Evolutionary conservation across 2,888 invertebrate species (phyloP).

Genomic region (Dyspetes luteomarginatus): DNA sequence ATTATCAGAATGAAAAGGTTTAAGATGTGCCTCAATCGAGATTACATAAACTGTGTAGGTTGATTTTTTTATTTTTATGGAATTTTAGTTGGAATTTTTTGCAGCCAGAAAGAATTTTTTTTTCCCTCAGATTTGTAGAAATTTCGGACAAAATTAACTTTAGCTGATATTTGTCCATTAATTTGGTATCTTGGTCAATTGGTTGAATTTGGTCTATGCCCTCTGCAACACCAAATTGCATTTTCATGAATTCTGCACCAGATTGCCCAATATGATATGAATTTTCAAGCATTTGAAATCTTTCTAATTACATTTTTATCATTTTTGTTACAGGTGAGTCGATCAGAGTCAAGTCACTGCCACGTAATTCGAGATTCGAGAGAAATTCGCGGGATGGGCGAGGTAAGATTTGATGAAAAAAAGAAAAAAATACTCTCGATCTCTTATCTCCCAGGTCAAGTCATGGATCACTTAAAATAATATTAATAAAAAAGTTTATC

Average conservation of each 20-base stretch:
- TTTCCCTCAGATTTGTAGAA: background rate
- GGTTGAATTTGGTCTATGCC: too few species aligned
- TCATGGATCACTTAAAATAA: background rate
- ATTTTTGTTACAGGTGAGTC: conserved; percentile 79
- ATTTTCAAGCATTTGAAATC: background rate
- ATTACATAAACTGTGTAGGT: too few species aligned
- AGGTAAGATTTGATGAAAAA: conserved; percentile 58
- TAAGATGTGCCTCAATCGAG: too few species aligned
- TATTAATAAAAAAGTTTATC: background rate
- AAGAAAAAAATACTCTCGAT: background rate
- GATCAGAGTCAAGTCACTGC: conserved; percentile 72
- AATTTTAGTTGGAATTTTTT: too few species aligned
- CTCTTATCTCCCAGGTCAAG: too few species aligned
- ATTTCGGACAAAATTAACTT: too few species aligned
- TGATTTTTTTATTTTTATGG: too few species aligned
- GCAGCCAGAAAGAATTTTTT: background rate
- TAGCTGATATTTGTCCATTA: too few species aligned
- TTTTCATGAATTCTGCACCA: too few species aligned
- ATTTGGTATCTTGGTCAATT: too few species aligned
- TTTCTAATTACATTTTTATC: conserved; percentile 2
- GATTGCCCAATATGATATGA: background rate
- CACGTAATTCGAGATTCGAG: conserved; percentile 69
- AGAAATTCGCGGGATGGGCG: conserved; percentile 37
- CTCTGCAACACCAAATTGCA: too few species aligned
- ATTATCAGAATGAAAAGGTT: too few species aligned